phyloP scores from a whole-genome alignment of 2,113 vertebrate species.

The Nerophis lumbriciformis region DNA sequence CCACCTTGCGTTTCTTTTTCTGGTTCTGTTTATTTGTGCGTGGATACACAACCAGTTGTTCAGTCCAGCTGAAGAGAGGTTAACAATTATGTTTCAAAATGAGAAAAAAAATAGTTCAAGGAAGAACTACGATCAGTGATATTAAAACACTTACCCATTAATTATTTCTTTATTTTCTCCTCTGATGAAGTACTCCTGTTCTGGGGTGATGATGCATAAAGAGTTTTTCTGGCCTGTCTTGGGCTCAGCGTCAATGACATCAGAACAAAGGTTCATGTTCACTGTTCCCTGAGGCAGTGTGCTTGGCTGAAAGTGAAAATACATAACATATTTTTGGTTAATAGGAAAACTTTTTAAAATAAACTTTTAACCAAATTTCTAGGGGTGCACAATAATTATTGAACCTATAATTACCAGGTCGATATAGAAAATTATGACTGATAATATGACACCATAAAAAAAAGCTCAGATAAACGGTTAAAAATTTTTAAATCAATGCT shows the following conservation, averaged over 20 bases:
- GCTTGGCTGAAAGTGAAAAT: slow-evolving; percentile 64
- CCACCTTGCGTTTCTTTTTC: slow-evolving; percentile 80
- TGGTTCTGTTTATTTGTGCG: slow-evolving; percentile 80
- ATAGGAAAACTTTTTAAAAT: too few relatives aligned
- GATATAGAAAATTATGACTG: too few relatives aligned
- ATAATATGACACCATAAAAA: too few relatives aligned
- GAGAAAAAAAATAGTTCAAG: neutral
- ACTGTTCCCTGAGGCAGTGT: slow-evolving; percentile 78
- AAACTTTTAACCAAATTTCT: too few relatives aligned
- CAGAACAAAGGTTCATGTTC: slow-evolving; percentile 78
- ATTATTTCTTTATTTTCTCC: slow-evolving; percentile 80
- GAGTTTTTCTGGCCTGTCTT: slow-evolving; percentile 80
- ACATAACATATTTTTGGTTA: neutral
- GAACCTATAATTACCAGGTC: too few relatives aligned
- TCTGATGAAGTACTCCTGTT: slow-evolving; percentile 78
- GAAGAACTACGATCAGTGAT: neutral
- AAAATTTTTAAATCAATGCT: too few relatives aligned
- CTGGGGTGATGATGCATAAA: slow-evolving; percentile 75
- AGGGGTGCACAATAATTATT: too few relatives aligned
- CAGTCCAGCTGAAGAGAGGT: slow-evolving; percentile 65
- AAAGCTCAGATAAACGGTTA: too few relatives aligned
- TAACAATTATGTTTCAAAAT: neutral
- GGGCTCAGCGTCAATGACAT: slow-evolving; percentile 76
- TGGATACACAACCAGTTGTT: slow-evolving; percentile 75
- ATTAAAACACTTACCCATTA: slow-evolving; percentile 66